Evolutionary conservation across 1,140 invertebrate genomes (phyloP).

Genomic region (Myzus persicae): DNA sequence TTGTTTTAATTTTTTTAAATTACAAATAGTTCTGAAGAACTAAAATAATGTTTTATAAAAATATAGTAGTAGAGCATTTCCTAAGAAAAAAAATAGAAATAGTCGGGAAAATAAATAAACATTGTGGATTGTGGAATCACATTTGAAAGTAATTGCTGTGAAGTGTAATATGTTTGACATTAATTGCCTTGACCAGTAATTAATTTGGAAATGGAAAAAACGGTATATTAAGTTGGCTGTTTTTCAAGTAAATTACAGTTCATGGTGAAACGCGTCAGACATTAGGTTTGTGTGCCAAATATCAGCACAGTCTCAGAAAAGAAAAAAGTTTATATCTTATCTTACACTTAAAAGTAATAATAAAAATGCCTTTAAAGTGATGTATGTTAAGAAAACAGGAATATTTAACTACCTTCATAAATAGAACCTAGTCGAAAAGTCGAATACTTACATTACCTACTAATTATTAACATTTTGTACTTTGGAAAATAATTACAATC

Average conservation of each 20-base stretch:
- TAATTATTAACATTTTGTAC: neutral
- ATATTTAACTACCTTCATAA: neutral
- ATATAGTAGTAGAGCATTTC: neutral
- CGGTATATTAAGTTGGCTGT: slow-evolving; percentile 43
- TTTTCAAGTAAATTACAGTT: slow-evolving; percentile 54
- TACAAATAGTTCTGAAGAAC: slow-evolving; percentile 2
- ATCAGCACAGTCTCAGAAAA: neutral
- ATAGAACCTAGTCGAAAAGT: neutral
- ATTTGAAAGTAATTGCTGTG: slow-evolving; percentile 33
- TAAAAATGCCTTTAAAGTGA: slow-evolving; percentile 1
- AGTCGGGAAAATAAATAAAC: slow-evolving; percentile 40
- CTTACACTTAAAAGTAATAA: neutral
- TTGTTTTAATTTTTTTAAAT: neutral
- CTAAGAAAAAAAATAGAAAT: neutral
- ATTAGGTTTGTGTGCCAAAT: slow-evolving; percentile 44
- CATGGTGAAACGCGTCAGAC: slow-evolving; percentile 42
- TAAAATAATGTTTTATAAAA: neutral
- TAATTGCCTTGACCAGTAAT: slow-evolving; percentile 57
- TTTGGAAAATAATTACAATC: neutral
- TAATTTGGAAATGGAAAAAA: slow-evolving; percentile 55
- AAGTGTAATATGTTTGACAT: slow-evolving; percentile 53
- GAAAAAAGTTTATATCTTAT: slow-evolving; percentile 36
- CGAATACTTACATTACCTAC: neutral
- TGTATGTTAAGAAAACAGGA: neutral
- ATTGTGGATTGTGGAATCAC: neutral